Evolutionary conservation across 2,113 vertebrate species (phyloP).

Genomic region (Silurus meridionalis): DNA sequence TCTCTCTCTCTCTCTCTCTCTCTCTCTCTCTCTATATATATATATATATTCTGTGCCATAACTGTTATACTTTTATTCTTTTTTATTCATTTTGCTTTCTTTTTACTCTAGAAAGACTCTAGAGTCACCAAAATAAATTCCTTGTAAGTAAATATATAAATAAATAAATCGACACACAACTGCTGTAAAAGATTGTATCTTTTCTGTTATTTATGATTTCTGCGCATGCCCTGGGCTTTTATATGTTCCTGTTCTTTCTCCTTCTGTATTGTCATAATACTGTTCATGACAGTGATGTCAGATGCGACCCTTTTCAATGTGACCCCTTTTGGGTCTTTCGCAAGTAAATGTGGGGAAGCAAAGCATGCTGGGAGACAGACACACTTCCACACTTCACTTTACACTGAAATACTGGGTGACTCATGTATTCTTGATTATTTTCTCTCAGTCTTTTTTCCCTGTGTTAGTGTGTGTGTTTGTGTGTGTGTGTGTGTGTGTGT

Average conservation of each 20-base stretch:
- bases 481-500: not conserved
- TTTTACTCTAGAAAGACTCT: too few species aligned
- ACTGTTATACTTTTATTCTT: too few species aligned
- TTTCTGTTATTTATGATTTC: not conserved
- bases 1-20: too few species aligned
- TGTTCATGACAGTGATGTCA: not conserved
- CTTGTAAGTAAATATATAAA: too few species aligned
- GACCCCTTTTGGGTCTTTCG: not conserved
- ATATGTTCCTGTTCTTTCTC: not conserved
- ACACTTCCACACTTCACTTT: not conserved
- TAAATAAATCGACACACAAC: too few species aligned
- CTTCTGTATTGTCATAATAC: not conserved
- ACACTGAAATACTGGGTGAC: conserved; percentile 33
- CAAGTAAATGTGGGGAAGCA: conserved; percentile 2
- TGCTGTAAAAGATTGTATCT: not conserved
- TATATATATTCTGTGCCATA: too few species aligned
- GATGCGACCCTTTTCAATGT: not conserved
- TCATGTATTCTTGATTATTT: conserved; percentile 43
- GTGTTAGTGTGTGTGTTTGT: conserved; percentile 6
- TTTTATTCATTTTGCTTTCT: too few species aligned
- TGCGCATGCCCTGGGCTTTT: not conserved
- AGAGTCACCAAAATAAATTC: too few species aligned
- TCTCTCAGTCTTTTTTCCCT: conserved; percentile 25
- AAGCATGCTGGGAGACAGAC: conserved; percentile 11
- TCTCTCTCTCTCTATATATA: too few species aligned